Conservation (phyloP, 2,113 vertebrate genomes). For the Pterocles burchelli region DNA sequence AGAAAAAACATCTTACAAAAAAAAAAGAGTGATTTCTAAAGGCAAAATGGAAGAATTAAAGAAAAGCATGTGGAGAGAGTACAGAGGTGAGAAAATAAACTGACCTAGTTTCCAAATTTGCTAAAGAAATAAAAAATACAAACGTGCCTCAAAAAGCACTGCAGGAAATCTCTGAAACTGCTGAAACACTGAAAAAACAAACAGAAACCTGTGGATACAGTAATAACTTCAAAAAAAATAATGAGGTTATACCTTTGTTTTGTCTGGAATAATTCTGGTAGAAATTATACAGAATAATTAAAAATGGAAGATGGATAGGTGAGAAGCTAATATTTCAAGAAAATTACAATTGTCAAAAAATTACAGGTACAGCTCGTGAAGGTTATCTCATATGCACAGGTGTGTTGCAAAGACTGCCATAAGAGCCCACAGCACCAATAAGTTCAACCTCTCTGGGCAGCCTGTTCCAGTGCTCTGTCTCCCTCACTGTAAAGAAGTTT, state of each 20-base stretch:
- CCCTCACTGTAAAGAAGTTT: too few relatives aligned
- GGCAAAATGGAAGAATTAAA: not conserved
- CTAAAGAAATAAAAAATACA: not conserved
- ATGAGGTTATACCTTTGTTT: not conserved
- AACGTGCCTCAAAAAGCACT: not conserved
- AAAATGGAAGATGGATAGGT: not conserved
- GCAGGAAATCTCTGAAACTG: not conserved
- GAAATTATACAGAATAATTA: not conserved
- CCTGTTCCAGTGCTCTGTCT: too few relatives aligned
- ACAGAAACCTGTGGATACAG: not conserved
- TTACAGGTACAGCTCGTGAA: not conserved
- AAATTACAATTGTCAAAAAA: not conserved
- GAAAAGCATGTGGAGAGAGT: not conserved
- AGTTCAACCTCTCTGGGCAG: too few relatives aligned
- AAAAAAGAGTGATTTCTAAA: not conserved
- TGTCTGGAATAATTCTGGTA: not conserved
- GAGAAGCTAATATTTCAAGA: not conserved
- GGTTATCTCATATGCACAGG: accelerated
- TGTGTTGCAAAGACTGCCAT: not conserved
- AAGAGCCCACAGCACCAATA: not conserved
- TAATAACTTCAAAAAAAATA: not conserved
- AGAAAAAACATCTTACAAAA: not conserved
- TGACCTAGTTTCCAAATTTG: not conserved
- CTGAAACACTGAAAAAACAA: not conserved
- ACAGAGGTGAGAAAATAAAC: not conserved